These are phyloP conservation scores for Mungos mungo DNA, from an alignment of 2,113 vertebrate species.

Conservation along the genomic window DNA sequence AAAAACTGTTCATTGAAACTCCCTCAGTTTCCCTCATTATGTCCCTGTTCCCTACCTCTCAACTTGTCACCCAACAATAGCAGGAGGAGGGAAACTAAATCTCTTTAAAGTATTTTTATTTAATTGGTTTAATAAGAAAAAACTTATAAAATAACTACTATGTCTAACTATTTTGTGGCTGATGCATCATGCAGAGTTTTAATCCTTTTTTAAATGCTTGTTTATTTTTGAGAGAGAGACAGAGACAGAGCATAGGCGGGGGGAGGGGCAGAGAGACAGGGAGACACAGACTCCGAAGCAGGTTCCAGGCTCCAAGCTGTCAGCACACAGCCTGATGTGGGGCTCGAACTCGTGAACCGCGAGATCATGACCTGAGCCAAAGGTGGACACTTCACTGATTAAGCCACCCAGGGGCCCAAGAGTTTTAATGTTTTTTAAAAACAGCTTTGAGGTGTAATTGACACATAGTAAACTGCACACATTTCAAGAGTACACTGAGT, in stretches of 20 bases:
- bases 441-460: not conserved
- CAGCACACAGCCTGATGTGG: no score
- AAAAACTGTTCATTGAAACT: not conserved
- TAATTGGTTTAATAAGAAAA: not conserved
- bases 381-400: no score
- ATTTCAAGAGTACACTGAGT: fast-evolving
- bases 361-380: no score
- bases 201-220: not conserved
- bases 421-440: not conserved
- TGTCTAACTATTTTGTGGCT: not conserved
- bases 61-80: not conserved
- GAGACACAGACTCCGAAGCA: no score
- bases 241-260: no score
- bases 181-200: not conserved
- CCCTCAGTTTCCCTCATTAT: not conserved
- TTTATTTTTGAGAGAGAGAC: no score
- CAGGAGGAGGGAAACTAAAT: not conserved
- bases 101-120: not conserved
- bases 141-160: not conserved
- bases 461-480: fast-evolving
- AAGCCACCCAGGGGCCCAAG: no score
- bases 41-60: not conserved
- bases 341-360: no score
- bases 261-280: no score
- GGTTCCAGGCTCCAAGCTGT: no score